Base-by-base conservation (phyloP, 2,113 vertebrate species). In the Corvus cornix region DNA sequence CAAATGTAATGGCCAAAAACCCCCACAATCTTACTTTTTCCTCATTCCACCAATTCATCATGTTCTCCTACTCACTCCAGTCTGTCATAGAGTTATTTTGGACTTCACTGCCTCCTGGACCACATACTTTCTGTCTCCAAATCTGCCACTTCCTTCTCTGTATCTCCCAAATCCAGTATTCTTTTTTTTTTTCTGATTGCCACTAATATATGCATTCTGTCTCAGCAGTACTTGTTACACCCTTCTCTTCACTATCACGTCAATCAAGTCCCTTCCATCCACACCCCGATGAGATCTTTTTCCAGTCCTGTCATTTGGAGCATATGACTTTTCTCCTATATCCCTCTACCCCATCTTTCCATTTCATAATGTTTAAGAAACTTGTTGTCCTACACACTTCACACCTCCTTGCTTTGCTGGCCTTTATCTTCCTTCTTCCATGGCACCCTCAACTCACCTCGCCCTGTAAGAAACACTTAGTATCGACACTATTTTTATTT, bases 351-450 rank as follows among this genome's bases (percentile, higher is more conserved):
- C 59, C 22, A 2, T 80, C 59, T 67, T 84, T 69, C 27, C 39
- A 83, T 94, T 93, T 93, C 87, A 74, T 60, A 67, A 93, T 16
- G 39, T 77, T 90, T 69, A 82, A 84, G 44, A 77, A 93, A 93
- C 48, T 13, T 83, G 2, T 41, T 74, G 27, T 63, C 39, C 59
- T 70, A 63, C 28, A 87, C 59, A 53, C 11, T 62, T 87, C 33
- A 69, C 7, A 74, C 10, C 39, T 80, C 35, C 64, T 75, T 46
- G 46, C 21, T 82, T 58, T 68, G 28, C 26, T 76, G 37, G 35
- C 13, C 58, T 78, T 87, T 39, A 64, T 37, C 23, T 49, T 94
- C 46, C 59, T 85, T 87, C 37, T 60, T 60, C 37, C 75, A 73
- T 1, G 4, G 39, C n/a, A 83, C 20, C 22, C 43, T 73, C 35